A percentile compares a stretch with the other conserved stretches of the same genome.
These are phyloP conservation scores for human (Homo sapiens) DNA, from an alignment of 2,113 vertebrate species.

Conservation along the genomic window DNA sequence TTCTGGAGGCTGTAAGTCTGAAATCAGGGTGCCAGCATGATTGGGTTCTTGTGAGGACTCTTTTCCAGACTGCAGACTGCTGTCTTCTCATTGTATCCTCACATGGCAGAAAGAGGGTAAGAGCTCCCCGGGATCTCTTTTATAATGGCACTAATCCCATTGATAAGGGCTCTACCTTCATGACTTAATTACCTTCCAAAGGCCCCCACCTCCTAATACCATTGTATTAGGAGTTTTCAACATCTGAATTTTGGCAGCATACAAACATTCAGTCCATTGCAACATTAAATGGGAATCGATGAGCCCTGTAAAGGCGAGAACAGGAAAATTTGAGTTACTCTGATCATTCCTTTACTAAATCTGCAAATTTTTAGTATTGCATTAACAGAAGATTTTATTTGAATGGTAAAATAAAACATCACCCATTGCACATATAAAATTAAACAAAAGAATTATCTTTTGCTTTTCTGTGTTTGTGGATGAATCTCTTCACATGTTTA, in stretches of 20 bases:
- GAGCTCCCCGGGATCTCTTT: not conserved
- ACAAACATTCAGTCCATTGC: not conserved
- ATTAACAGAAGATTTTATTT: not conserved
- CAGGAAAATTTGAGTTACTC: not conserved
- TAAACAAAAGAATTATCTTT: not conserved
- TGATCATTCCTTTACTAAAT: conserved; percentile 12
- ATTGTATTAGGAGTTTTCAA: not conserved
- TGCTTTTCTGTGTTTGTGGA: not conserved
- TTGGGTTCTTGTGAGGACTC: not conserved
- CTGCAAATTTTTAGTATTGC: not conserved
- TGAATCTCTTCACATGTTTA: not conserved
- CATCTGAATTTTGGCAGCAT: not conserved
- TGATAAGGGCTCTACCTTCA: not conserved
- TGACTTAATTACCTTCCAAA: not conserved
- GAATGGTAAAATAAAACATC: conserved; percentile 13
- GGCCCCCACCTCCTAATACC: not conserved
- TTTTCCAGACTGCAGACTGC: not conserved
- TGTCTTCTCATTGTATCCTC: not conserved
- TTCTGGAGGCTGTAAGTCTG: not conserved
- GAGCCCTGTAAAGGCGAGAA: not conserved
- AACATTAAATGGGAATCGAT: not conserved
- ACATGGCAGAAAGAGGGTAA: not conserved
- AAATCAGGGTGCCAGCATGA: not conserved
- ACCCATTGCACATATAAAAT: not conserved
- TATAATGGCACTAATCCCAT: not conserved